Evolutionary conservation across 2,888 invertebrate genomes (phyloP).

Genomic region (Nemapogon koenigi): DNA sequence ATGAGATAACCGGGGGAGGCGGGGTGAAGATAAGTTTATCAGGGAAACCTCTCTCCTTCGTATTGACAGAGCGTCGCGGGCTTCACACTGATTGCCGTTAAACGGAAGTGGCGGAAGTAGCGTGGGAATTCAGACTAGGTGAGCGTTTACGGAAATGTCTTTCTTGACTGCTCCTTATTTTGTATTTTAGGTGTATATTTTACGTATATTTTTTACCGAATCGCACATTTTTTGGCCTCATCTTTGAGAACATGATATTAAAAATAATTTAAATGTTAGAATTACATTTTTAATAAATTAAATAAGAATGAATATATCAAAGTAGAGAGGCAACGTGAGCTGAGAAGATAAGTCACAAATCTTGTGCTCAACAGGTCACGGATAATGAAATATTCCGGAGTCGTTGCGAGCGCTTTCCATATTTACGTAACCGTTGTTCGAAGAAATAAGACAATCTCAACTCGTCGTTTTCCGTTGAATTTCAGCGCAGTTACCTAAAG

Average conservation of each 20-base stretch:
- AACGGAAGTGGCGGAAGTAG: slow-evolving; percentile 40
- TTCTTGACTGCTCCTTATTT: not conserved
- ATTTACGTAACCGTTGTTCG: slow-evolving; percentile 51
- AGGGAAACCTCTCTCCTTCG: slow-evolving; percentile 58
- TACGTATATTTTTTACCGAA: not conserved
- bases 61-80: slow-evolving; percentile 61
- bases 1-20: slow-evolving; percentile 35
- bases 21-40: slow-evolving; percentile 57
- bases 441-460: slow-evolving; percentile 42
- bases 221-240: too few species aligned
- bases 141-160: slow-evolving; percentile 26
- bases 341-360: slow-evolving; percentile 43
- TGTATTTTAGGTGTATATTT: not conserved
- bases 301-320: too few species aligned
- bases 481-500: slow-evolving; percentile 41
- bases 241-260: too few species aligned
- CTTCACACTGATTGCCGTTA: slow-evolving; percentile 55
- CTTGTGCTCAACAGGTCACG: slow-evolving; percentile 56
- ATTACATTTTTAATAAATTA: too few species aligned
- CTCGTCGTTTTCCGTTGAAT: slow-evolving; percentile 37
- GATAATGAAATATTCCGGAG: slow-evolving; percentile 51
- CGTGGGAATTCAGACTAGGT: slow-evolving; percentile 35
- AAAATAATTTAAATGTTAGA: too few species aligned
- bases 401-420: slow-evolving; percentile 45
- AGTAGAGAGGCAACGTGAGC: not conserved